Evolutionary conservation across 2,113 vertebrate species (phyloP), one percentile per base, ranked within the genome.

Genomic region (Protobothrops flavoviridis): DNA sequence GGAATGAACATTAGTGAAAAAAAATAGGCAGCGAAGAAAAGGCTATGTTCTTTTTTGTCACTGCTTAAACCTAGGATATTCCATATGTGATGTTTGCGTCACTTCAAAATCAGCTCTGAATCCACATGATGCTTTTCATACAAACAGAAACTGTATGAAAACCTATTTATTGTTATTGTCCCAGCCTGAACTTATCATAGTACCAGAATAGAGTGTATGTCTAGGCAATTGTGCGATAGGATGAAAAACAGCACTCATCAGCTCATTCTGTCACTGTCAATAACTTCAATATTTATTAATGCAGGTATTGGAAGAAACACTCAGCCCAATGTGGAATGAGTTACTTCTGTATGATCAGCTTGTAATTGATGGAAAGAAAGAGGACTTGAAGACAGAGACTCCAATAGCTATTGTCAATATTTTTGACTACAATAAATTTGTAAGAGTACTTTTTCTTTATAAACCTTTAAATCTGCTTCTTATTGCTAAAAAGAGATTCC

Each of bases 261-360:
- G 7, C 33, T 81, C 33, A 21, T 81, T 81, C 33, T n/a, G 15
- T 50, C 12, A 0, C 0, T 87, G 92, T 74, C 48, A 87, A 20
- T 39, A 52, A 59, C 9, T 8, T 9, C 92, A 90, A 29, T 91
- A 10, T 81, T 74, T 93, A 56, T 69, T 13, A 33, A 43, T 94
- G 74, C 96, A 99, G 99, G 93, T 99, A 55, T 88, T 99, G 94
- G 95, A 97, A 57, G 98, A 98, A 92, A 99, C 98, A 0, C 97
- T 99, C 92, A 99, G 99, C 89, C 99, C 98, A 0, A 98, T 98
- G 96, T 99, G 99, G 99, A 98, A 98, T 15, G 98, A 99, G 89
- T 97, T 98, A 91, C 95, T 99, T 96, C 86, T 99, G 59, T 99
- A 98, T 92, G 98, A 99, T 89, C 98, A 98, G 96, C 97, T 99